phyloP scores from a whole-genome alignment of 2,797 vertebrate genomes.

The Echiichthys vipera region DNA sequence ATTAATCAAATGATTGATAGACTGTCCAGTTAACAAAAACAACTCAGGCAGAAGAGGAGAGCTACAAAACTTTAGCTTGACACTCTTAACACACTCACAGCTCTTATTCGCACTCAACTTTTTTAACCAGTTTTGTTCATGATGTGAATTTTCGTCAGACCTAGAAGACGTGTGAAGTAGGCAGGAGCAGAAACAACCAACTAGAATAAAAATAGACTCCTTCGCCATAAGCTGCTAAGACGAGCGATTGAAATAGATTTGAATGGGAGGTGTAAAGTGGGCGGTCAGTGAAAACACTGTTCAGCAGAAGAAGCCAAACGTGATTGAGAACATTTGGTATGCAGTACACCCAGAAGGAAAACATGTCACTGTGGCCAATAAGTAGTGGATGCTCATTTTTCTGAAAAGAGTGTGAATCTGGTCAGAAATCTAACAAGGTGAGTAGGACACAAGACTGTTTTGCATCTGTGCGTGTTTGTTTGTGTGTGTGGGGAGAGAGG shows the following conservation, averaged over 20 bases:
- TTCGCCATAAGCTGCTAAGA: slow-evolving; percentile 60
- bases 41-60: neutral
- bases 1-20: neutral
- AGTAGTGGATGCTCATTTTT: slow-evolving; percentile 57
- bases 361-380: slow-evolving; percentile 40
- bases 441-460: slow-evolving; percentile 35
- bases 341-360: slow-evolving; percentile 49
- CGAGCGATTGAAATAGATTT: slow-evolving; percentile 64
- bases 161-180: slow-evolving; percentile 52
- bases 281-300: slow-evolving; percentile 62
- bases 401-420: slow-evolving; percentile 15
- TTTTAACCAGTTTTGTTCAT: neutral
- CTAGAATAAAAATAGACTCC: slow-evolving; percentile 54
- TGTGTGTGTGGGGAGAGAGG: neutral
- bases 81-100: neutral
- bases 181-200: slow-evolving; percentile 35
- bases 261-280: slow-evolving; percentile 79
- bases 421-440: slow-evolving; percentile 43
- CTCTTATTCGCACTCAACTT: neutral
- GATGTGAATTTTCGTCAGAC: slow-evolving; percentile 23
- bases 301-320: slow-evolving; percentile 72
- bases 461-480: slow-evolving; percentile 12
- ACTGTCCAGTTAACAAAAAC: neutral
- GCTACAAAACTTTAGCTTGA: neutral
- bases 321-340: slow-evolving; percentile 74